phyloP scores from a whole-genome alignment of 2,797 vertebrate species.

The Tamandua tetradactyla region DNA sequence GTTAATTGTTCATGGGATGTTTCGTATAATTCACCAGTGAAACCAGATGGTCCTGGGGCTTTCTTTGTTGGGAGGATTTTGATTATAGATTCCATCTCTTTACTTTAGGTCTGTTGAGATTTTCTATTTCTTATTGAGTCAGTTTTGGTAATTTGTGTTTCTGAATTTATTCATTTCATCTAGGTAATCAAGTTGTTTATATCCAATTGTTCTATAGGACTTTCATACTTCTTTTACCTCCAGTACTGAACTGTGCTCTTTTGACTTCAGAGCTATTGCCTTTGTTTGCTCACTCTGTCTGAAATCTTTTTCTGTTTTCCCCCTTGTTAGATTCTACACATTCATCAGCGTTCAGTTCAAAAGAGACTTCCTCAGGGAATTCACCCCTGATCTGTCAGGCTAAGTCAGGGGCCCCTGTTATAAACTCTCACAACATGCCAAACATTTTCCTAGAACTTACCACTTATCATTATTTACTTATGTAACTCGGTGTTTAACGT shows the following conservation, averaged over 20 bases:
- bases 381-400: background rate
- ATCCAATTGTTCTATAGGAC: too few species aligned
- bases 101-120: too few species aligned
- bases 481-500: background rate
- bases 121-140: too few species aligned
- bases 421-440: background rate
- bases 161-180: too few species aligned
- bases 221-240: background rate
- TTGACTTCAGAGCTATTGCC: too few species aligned
- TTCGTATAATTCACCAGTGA: too few species aligned
- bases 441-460: background rate
- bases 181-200: too few species aligned
- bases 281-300: background rate
- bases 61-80: too few species aligned
- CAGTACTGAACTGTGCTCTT: background rate
- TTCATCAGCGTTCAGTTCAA: background rate
- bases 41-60: too few species aligned
- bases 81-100: too few species aligned
- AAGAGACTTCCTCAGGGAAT: background rate
- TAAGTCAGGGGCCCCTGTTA: background rate
- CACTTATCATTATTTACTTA: background rate
- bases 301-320: background rate
- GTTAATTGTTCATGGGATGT: too few species aligned
- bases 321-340: background rate
- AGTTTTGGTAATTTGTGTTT: too few species aligned